Evolutionary conservation across 2,888 invertebrate genomes (phyloP).

Genomic region (Polydrusus tereticollis): DNA sequence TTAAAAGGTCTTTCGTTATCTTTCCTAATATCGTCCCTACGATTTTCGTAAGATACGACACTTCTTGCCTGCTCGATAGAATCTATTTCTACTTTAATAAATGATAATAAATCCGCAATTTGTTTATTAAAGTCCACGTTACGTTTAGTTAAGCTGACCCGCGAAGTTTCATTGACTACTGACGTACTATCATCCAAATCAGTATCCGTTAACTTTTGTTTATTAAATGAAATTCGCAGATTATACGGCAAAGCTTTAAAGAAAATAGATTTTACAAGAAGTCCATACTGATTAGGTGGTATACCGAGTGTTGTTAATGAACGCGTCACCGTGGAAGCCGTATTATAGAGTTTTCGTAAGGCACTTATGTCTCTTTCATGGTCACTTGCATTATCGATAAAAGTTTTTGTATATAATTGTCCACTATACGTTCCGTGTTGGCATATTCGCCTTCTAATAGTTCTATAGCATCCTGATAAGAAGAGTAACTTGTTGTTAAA

Average conservation of each 20-base stretch:
- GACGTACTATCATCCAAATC: background rate
- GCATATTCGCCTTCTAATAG: slow-evolving; percentile 11
- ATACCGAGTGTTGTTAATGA: background rate
- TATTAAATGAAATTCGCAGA: background rate
- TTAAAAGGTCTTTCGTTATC: background rate
- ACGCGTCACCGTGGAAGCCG: background rate
- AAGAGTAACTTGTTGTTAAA: slow-evolving; percentile 11
- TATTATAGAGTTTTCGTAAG: background rate
- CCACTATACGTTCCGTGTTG: background rate
- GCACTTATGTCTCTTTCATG: background rate
- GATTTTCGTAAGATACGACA: no score
- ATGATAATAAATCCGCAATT: no score
- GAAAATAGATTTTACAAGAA: background rate
- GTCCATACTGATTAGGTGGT: background rate
- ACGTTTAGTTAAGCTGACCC: background rate
- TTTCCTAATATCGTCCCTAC: background rate
- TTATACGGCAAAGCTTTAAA: background rate
- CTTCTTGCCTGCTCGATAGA: no score
- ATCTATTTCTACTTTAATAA: no score
- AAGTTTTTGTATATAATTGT: background rate
- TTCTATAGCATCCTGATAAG: slow-evolving; percentile 15
- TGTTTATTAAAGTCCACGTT: no score
- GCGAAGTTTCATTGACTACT: background rate
- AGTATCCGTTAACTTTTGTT: no score
- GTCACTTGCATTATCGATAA: background rate